Percentiles rank a stretch among this genome's conserved stretches.
Evolutionary conservation across 2,797 vertebrate genomes (phyloP).

Genomic region (Malacoraja senta): DNA sequence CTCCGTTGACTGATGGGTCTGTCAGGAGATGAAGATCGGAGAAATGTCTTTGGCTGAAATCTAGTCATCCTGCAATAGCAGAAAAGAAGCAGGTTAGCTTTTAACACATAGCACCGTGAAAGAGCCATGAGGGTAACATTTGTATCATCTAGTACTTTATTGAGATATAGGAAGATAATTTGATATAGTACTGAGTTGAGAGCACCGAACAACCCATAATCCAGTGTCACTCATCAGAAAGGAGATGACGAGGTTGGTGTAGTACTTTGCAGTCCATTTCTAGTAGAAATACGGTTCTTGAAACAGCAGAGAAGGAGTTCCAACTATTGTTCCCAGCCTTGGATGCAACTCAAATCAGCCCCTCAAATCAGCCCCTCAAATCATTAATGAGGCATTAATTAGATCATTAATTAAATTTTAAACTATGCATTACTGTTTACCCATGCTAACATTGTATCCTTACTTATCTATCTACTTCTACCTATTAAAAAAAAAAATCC

Average conservation of each 20-base stretch:
- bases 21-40: neutral
- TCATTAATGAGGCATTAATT: too few species aligned
- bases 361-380: too few species aligned
- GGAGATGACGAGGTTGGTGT: neutral
- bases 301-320: neutral
- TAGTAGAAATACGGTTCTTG: neutral
- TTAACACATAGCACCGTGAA: too few species aligned
- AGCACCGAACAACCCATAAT: neutral
- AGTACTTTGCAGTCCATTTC: neutral
- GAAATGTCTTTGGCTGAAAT: conserved; percentile 7
- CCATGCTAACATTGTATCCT: too few species aligned
- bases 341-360: too few species aligned
- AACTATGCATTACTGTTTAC: too few species aligned
- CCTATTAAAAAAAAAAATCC: too few species aligned
- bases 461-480: too few species aligned
- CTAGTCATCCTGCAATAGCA: conserved; percentile 31
- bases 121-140: neutral
- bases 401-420: too few species aligned
- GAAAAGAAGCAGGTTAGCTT: conserved; percentile 5
- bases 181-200: neutral
- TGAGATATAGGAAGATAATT: neutral
- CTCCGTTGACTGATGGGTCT: neutral
- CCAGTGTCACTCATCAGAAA: neutral
- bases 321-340: too few species aligned
- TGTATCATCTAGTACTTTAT: neutral